phyloP scores from a whole-genome alignment of 2,113 vertebrate species.

The Thalassoma bifasciatum region DNA sequence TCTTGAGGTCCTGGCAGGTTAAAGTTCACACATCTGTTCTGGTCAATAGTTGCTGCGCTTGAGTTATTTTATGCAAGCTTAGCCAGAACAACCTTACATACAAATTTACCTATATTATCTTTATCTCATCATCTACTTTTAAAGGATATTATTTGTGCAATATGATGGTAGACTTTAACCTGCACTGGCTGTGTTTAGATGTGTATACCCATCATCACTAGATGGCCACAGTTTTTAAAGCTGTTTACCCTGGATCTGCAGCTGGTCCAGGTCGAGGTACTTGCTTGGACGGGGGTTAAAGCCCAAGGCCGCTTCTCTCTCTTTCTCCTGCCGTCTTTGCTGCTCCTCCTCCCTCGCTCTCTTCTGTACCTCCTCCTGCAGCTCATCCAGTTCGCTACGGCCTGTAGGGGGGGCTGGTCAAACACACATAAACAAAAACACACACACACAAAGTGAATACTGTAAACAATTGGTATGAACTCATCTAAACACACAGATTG shows the following conservation, averaged over 20 bases:
- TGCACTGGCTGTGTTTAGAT: background rate
- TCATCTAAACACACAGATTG: too few relatives aligned
- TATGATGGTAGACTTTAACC: too few relatives aligned
- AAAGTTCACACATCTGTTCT: too few relatives aligned
- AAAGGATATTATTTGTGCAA: too few relatives aligned
- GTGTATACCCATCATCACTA: background rate
- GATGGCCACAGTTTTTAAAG: too few relatives aligned
- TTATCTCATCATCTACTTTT: too few relatives aligned
- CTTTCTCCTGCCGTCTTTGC: slow-evolving; percentile 89
- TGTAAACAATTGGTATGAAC: background rate
- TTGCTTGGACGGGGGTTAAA: slow-evolving; percentile 96
- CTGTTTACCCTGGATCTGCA: slow-evolving; percentile 89
- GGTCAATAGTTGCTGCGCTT: too few relatives aligned
- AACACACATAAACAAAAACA: background rate
- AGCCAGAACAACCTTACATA: too few relatives aligned
- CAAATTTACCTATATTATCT: too few relatives aligned
- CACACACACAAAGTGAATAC: background rate
- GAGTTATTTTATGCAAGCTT: too few relatives aligned
- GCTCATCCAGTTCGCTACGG: slow-evolving; percentile 91
- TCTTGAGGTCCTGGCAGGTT: too few relatives aligned
- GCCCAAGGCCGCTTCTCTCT: slow-evolving; percentile 90
- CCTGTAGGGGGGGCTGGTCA: slow-evolving; percentile 57
- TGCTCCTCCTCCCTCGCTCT: slow-evolving; percentile 90
- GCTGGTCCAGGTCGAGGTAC: slow-evolving; percentile 97
- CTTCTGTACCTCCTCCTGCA: slow-evolving; percentile 93